These are phyloP conservation scores for Serranus cabrilla DNA, from an alignment of 2,797 vertebrate species.

Conservation along the genomic window DNA sequence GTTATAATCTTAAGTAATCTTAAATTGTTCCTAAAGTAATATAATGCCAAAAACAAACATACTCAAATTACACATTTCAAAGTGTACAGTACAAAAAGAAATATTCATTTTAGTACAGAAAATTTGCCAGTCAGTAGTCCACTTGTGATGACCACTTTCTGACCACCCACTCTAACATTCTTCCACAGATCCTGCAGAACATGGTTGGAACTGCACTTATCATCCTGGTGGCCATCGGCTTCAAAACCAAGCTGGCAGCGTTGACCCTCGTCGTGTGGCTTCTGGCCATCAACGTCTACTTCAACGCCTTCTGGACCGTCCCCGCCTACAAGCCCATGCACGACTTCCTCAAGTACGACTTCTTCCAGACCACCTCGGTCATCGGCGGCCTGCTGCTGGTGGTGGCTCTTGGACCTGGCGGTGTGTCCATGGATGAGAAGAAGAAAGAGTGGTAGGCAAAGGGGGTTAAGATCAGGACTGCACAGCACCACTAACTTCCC, in stretches of 20 bases:
- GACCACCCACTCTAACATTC: not conserved
- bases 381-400: constrained; percentile 96
- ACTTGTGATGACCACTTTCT: not conserved
- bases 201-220: constrained; percentile 97
- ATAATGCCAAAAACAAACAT: no score
- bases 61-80: no score
- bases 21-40: no score
- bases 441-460: constrained; percentile 96
- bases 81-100: no score
- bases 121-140: not conserved
- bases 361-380: constrained; percentile 99
- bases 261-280: constrained; percentile 97
- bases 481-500: constrained; percentile 69
- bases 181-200: constrained; percentile 94
- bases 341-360: constrained; percentile 99
- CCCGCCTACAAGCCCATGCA: constrained; percentile 98
- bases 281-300: constrained; percentile 96
- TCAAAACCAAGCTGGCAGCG: constrained; percentile 98
- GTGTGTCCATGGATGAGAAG: constrained; percentile 99
- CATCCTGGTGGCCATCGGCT: constrained; percentile 96
- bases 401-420: constrained; percentile 96
- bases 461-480: constrained; percentile 43
- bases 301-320: constrained; percentile 98
- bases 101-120: no score
- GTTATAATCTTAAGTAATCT: no score